Conservation (phyloP, 2,888 invertebrate genomes). For the Harmothoe impar region DNA sequence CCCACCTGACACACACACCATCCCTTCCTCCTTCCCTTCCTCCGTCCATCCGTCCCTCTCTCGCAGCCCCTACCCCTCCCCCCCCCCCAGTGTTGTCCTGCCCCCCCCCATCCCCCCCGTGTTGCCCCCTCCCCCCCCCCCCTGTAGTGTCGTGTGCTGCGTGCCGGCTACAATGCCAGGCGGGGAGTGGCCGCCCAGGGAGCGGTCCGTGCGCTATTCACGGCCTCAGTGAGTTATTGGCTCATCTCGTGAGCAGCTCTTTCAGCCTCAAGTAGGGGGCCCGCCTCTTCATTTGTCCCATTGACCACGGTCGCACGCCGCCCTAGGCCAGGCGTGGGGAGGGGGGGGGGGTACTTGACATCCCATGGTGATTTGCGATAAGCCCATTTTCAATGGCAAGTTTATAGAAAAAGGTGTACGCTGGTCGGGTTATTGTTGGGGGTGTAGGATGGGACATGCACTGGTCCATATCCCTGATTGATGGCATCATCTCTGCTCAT, state of each 20-base stretch:
- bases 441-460: neutral
- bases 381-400: neutral
- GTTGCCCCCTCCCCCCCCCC: neutral
- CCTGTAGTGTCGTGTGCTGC: neutral
- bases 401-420: neutral
- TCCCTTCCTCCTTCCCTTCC: neutral
- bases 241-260: neutral
- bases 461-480: neutral
- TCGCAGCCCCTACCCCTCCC: neutral
- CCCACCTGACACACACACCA: too few relatives aligned
- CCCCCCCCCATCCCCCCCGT: neutral
- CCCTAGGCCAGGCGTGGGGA: neutral
- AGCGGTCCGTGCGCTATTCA: neutral
- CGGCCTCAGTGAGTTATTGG: neutral
- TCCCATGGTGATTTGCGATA: neutral
- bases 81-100: neutral
- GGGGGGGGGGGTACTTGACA: neutral
- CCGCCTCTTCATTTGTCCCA: neutral
- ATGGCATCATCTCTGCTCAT: neutral
- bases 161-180: neutral
- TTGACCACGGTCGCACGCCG: neutral
- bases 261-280: neutral
- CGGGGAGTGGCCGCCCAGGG: neutral
- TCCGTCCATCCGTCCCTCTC: neutral
- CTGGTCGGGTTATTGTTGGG: too few relatives aligned